These are phyloP conservation scores for Canis aureus DNA, from an alignment of 2,113 vertebrate genomes.

Conservation along the genomic window DNA sequence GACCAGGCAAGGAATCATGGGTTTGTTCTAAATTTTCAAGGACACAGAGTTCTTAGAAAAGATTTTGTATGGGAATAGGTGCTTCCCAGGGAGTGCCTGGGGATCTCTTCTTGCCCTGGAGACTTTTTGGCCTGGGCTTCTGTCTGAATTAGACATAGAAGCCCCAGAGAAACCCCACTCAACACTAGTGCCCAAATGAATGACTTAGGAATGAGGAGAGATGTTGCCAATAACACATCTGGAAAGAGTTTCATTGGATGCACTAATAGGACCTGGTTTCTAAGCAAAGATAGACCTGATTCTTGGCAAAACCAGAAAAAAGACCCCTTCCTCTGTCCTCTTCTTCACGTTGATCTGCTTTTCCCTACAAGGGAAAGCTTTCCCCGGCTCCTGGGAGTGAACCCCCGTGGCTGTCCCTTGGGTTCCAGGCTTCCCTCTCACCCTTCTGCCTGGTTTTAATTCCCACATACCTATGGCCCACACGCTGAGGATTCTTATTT, in stretches of 20 bases:
- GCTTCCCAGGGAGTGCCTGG: neutral
- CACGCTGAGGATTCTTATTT: neutral
- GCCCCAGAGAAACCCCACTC: neutral
- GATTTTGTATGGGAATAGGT: neutral
- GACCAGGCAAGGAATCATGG: neutral
- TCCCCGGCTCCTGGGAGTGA: no score
- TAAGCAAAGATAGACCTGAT: neutral
- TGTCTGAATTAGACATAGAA: neutral
- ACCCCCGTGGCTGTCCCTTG: neutral
- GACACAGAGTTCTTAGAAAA: neutral
- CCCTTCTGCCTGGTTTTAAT: neutral
- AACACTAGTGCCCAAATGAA: neutral
- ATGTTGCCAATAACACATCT: neutral
- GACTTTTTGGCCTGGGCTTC: neutral
- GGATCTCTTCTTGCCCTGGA: neutral
- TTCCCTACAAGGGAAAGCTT: neutral
- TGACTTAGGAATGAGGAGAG: neutral
- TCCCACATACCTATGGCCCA: rapidly evolving
- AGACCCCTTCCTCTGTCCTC: neutral
- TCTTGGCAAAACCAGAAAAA: neutral
- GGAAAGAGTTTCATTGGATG: neutral
- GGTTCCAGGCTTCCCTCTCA: neutral
- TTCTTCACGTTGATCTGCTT: neutral
- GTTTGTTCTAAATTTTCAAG: neutral
- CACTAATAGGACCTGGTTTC: neutral